phyloP scores from a whole-genome alignment of 1,140 invertebrate species.

The Rhagoletis zephyria region DNA sequence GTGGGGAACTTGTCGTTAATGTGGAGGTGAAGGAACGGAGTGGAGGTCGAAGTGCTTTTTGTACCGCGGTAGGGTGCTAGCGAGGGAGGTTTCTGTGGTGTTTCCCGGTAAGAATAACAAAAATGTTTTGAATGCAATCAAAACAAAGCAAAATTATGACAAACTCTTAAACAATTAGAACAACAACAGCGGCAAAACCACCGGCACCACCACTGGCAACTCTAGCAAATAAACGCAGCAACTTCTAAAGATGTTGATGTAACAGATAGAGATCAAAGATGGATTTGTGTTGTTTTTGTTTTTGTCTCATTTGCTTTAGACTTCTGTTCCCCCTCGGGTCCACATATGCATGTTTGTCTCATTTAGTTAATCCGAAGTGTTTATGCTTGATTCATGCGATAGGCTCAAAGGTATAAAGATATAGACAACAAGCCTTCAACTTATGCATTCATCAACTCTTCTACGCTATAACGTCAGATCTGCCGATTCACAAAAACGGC shows the following conservation, averaged over 20 bases:
- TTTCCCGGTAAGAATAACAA: not conserved
- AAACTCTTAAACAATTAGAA: slow-evolving; percentile 33
- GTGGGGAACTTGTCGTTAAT: slow-evolving; percentile 21
- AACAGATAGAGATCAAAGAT: not conserved
- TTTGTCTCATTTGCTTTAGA: not conserved
- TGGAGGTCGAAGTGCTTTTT: not conserved
- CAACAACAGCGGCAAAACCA: not conserved
- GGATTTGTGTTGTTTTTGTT: not conserved
- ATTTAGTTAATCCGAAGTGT: too few species aligned
- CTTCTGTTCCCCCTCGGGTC: not conserved
- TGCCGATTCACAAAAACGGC: too few species aligned
- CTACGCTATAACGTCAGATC: too few species aligned
- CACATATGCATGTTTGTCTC: not conserved
- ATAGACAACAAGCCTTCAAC: too few species aligned
- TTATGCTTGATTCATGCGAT: too few species aligned
- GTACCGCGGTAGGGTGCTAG: not conserved
- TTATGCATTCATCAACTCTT: too few species aligned
- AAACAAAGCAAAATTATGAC: slow-evolving; percentile 48
- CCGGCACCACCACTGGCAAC: not conserved
- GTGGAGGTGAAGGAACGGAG: not conserved
- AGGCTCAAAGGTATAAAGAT: too few species aligned
- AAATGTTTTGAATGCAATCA: slow-evolving; percentile 41
- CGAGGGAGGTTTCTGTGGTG: not conserved
- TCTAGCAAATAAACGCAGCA: not conserved
- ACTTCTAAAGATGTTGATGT: slow-evolving; percentile 21